Evolutionary conservation across 2,113 vertebrate genomes (phyloP).

Genomic region (Lamprologus tigripictilis): DNA sequence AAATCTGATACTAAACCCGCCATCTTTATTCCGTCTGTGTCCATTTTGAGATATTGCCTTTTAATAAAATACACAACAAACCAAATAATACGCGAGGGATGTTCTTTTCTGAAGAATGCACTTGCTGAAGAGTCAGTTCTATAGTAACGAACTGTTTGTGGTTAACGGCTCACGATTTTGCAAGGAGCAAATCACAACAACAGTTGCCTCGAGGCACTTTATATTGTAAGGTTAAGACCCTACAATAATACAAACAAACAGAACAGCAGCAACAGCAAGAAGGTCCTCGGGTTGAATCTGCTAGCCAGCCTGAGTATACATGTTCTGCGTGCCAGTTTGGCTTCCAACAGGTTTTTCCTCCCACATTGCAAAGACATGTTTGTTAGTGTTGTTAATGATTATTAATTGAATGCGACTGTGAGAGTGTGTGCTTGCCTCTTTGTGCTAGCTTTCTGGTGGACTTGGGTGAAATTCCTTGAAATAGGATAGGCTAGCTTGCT

Average conservation of each 20-base stretch:
- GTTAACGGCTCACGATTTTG: neutral
- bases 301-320: neutral
- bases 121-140: neutral
- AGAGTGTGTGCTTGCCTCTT: neutral
- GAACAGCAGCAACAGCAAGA: neutral
- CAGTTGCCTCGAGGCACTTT: neutral
- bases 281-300: fast-evolving
- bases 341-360: neutral
- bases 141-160: neutral
- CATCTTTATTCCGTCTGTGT: neutral
- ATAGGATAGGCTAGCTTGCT: neutral
- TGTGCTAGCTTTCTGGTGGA: neutral
- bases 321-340: neutral
- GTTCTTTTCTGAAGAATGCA: neutral
- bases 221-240: neutral
- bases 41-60: neutral
- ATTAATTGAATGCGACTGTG: neutral
- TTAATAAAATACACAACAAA: neutral
- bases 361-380: neutral
- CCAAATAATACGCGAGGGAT: neutral
- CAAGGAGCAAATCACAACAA: neutral
- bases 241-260: neutral
- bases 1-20: neutral
- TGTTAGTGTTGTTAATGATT: neutral
- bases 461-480: neutral